Evolutionary conservation across 2,888 invertebrate species (phyloP).

Genomic region (Lasioglossum morio): DNA sequence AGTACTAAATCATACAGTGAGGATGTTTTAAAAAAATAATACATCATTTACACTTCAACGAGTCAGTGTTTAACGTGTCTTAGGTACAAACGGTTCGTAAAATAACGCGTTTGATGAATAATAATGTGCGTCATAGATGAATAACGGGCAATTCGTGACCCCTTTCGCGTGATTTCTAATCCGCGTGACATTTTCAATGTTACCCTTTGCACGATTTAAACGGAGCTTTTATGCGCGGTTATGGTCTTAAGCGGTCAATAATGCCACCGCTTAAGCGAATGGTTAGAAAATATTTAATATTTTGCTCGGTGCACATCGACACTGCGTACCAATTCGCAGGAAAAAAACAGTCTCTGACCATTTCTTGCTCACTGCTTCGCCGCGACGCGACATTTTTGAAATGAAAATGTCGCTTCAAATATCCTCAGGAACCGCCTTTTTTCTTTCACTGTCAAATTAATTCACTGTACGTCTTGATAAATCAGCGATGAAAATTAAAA

Average conservation of each 20-base stretch:
- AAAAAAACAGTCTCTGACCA: no score
- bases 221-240: neutral
- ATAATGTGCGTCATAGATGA: neutral
- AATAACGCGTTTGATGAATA: neutral
- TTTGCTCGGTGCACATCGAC: no score
- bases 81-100: neutral
- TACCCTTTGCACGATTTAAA: neutral
- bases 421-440: no score
- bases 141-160: neutral
- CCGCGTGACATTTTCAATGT: constrained; percentile 6
- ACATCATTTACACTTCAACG: neutral
- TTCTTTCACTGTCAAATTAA: no score
- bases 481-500: no score
- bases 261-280: neutral
- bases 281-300: neutral
- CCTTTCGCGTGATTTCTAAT: neutral
- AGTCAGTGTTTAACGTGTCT: neutral
- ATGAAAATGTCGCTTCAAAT: no score
- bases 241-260: neutral
- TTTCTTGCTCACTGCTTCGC: no score
- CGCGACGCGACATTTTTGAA: no score
- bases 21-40: no score
- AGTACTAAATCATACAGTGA: no score
- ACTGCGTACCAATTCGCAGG: no score
- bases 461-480: no score